Conservation (phyloP, 92 coral and sea anemone species). For the Zoanthus sociatus region DNA sequence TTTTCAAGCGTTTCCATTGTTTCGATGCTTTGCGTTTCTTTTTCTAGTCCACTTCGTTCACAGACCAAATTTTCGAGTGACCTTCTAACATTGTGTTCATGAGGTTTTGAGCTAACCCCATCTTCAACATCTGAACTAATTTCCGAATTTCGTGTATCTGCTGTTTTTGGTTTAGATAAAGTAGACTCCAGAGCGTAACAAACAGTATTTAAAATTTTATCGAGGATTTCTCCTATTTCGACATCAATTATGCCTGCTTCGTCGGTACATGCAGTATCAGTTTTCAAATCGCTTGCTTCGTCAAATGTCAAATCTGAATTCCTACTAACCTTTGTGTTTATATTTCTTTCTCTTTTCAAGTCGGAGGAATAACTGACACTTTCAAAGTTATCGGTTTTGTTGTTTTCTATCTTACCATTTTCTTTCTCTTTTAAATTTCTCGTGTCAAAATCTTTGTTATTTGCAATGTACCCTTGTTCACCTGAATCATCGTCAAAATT, state of each 20-base stretch:
- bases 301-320: neutral
- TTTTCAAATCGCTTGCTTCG: neutral
- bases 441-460: neutral
- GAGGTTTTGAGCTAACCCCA: neutral
- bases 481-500: slow-evolving; percentile 9
- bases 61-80: neutral
- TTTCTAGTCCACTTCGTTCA: slow-evolving; percentile 9
- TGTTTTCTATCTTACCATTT: neutral
- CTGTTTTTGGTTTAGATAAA: neutral
- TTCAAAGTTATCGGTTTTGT: neutral
- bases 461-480: slow-evolving; percentile 30
- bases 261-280: neutral
- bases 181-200: slow-evolving; percentile 5
- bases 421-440: neutral
- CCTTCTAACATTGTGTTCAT: neutral
- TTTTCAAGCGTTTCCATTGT: slow-evolving; percentile 24
- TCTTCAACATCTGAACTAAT: neutral
- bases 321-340: too few species aligned
- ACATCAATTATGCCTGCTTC: neutral
- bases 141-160: neutral
- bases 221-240: neutral
- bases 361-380: neutral
- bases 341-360: neutral
- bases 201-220: slow-evolving; percentile 11
- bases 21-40: slow-evolving; percentile 37